These are phyloP conservation scores for Acleris sparsana DNA, from an alignment of 2,888 invertebrate species.

Conservation along the genomic window DNA sequence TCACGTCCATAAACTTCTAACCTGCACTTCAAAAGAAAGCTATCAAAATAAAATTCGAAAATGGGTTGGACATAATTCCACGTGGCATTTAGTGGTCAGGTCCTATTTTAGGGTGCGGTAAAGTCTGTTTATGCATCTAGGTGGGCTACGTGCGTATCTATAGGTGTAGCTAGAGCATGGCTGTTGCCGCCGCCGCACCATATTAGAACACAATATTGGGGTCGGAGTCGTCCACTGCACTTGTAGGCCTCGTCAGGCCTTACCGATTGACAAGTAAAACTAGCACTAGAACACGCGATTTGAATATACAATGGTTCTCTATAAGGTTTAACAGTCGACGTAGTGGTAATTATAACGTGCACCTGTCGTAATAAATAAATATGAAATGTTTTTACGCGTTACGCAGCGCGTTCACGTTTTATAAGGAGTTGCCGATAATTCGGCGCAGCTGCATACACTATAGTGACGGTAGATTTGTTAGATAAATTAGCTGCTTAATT, in stretches of 20 bases:
- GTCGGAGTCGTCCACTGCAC: constrained; percentile 37
- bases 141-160: constrained; percentile 24
- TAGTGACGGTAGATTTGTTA: no score
- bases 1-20: not conserved
- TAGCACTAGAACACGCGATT: constrained; percentile 28
- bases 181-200: constrained; percentile 30
- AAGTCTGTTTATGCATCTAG: constrained; percentile 35
- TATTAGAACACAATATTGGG: constrained; percentile 39
- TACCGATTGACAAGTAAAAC: constrained; percentile 35
- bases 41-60: constrained; percentile 1
- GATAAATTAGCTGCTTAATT: not conserved
- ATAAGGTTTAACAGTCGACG: constrained; percentile 4
- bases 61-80: constrained; percentile 18
- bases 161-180: constrained; percentile 12
- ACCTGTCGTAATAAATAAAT: constrained; percentile 39
- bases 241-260: constrained; percentile 39
- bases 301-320: constrained; percentile 33
- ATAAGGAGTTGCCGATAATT: no score
- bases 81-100: constrained; percentile 26
- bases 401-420: no score
- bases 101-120: constrained; percentile 32
- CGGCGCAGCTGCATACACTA: no score
- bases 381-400: no score
- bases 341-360: constrained; percentile 15
- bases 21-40: not conserved